Conservation (phyloP, 2,113 vertebrate species). For the Thryonomys swinderianus region DNA sequence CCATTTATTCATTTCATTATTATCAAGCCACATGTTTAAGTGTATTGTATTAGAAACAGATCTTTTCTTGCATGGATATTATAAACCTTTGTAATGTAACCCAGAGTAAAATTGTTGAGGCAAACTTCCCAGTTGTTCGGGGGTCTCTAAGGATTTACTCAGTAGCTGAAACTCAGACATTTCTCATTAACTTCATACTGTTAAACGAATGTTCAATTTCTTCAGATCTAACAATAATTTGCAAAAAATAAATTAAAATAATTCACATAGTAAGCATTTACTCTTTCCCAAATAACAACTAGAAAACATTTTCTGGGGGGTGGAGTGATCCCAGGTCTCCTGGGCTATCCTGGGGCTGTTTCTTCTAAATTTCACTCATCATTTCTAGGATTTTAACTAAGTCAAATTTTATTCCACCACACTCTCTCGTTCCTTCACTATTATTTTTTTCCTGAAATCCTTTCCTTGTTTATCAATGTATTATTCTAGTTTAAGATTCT, state of each 20-base stretch:
- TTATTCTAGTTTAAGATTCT: slow-evolving; percentile 20
- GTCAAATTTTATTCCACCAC: neutral
- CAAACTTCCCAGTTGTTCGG: slow-evolving; percentile 54
- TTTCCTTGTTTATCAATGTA: neutral
- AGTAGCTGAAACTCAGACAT: slow-evolving; percentile 60
- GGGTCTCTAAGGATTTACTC: slow-evolving; percentile 69
- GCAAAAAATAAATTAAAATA: slow-evolving; percentile 31
- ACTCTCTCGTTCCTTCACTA: neutral
- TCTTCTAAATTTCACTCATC: neutral
- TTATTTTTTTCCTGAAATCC: neutral
- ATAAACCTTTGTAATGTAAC: slow-evolving; percentile 64
- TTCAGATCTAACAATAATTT: slow-evolving; percentile 50
- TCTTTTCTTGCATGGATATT: slow-evolving; percentile 47
- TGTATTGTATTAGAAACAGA: slow-evolving; percentile 68
- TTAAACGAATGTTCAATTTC: slow-evolving; percentile 56
- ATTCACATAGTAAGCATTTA: slow-evolving; percentile 18
- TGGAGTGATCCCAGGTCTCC: neutral
- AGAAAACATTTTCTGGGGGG: neutral
- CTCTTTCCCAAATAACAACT: neutral
- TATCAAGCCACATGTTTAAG: slow-evolving; percentile 60
- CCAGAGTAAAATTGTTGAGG: slow-evolving; percentile 57
- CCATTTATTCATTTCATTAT: slow-evolving; percentile 53
- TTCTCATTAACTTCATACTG: slow-evolving; percentile 68
- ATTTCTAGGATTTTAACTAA: neutral
- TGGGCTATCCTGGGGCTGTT: neutral